Evolutionary conservation across 2,113 vertebrate species (phyloP).

Genomic region (Eulemur macaco): DNA sequence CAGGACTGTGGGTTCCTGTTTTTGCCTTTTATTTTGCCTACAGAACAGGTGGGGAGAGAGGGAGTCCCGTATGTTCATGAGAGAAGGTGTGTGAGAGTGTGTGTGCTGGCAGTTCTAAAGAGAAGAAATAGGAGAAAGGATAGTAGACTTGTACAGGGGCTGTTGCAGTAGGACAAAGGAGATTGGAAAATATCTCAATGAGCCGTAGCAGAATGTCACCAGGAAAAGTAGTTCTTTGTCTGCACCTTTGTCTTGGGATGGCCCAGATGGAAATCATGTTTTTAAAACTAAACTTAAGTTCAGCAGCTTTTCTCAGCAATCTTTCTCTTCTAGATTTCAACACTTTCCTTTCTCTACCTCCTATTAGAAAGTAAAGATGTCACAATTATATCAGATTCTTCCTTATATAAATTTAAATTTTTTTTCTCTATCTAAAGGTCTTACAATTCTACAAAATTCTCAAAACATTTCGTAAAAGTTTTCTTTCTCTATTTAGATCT

Average conservation of each 20-base stretch:
- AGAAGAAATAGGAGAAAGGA: neutral
- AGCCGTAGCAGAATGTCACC: neutral
- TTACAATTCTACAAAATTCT: neutral
- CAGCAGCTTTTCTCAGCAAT: neutral
- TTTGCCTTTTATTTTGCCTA: neutral
- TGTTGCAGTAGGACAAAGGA: neutral
- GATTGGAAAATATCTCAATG: neutral
- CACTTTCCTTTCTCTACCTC: neutral
- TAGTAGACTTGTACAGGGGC: neutral
- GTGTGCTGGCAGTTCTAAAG: neutral
- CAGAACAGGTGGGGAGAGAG: neutral
- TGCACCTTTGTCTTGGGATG: neutral
- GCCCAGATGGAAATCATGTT: neutral
- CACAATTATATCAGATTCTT: neutral
- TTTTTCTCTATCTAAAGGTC: neutral
- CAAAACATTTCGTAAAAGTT: neutral
- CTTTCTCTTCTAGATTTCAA: neutral
- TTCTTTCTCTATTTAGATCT: neutral
- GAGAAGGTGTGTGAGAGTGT: too few relatives aligned
- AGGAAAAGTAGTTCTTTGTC: neutral
- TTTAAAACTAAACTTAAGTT: neutral
- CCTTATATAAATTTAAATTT: neutral
- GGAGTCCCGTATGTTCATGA: accelerated
- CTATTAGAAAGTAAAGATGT: neutral
- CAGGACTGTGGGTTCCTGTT: neutral